Percentiles rank a stretch among this genome's conserved stretches.
phyloP scores from a whole-genome alignment of 2,113 vertebrate genomes.

The Chloropsis cyanopogon region DNA sequence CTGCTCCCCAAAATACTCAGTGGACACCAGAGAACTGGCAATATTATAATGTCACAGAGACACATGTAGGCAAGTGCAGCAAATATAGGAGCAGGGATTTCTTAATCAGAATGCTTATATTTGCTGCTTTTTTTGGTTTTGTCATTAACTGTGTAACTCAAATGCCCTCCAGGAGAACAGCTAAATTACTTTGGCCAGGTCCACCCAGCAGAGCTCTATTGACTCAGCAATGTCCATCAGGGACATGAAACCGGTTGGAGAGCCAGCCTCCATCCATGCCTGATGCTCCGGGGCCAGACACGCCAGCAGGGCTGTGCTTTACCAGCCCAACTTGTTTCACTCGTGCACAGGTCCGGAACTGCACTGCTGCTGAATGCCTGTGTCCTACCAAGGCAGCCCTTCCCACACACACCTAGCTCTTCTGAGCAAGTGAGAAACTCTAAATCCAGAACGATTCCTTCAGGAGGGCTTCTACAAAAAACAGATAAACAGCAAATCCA shows the following conservation, averaged over 20 bases:
- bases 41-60: background rate
- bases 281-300: background rate
- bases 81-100: background rate
- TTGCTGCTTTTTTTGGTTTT: background rate
- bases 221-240: background rate
- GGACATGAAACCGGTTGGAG: rapidly evolving
- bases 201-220: background rate
- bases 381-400: background rate
- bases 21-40: background rate
- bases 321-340: background rate
- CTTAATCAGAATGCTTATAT: background rate
- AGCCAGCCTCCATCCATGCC: background rate
- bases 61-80: background rate
- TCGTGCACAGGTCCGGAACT: rapidly evolving
- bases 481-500: background rate
- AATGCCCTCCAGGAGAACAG: background rate
- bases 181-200: rapidly evolving
- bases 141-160: background rate
- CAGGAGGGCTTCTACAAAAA: background rate
- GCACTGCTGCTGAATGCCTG: rapidly evolving
- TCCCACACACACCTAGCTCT: background rate
- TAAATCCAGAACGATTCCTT: background rate
- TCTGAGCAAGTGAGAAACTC: background rate
- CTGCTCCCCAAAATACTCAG: background rate
- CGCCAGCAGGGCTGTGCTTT: background rate